Evolutionary conservation across 2,797 vertebrate genomes (phyloP).

Genomic region (Nyctalus aviator): DNA sequence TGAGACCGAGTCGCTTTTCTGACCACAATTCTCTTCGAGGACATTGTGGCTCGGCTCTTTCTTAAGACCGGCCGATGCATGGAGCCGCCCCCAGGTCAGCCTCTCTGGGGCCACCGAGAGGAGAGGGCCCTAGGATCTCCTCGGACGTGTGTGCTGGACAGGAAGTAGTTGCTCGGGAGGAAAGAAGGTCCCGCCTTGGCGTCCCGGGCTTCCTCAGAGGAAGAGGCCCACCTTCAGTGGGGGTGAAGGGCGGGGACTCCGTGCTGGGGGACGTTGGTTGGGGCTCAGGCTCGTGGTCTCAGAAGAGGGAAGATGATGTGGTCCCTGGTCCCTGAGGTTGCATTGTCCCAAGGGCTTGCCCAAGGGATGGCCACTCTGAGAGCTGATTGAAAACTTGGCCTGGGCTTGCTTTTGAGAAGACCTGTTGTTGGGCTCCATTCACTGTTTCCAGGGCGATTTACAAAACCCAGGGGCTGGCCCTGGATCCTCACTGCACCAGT

Average conservation of each 20-base stretch:
- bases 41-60: not conserved
- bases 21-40: slow-evolving; percentile 59
- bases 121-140: not conserved
- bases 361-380: not conserved
- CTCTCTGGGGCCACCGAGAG: not conserved
- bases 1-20: not conserved
- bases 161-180: not conserved
- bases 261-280: not conserved
- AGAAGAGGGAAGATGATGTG: not conserved
- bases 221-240: not conserved
- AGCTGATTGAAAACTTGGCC: not conserved
- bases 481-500: not conserved
- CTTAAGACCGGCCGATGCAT: not conserved
- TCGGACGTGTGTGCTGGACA: not conserved
- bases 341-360: not conserved
- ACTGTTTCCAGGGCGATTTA: not conserved
- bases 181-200: fast-evolving
- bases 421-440: not conserved
- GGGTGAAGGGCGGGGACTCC: not conserved
- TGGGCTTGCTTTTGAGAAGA: not conserved
- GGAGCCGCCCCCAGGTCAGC: not conserved
- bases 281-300: not conserved
- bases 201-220: not conserved
- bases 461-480: not conserved
- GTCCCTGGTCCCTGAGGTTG: not conserved